Percentiles rank a stretch among this genome's conserved stretches.
Conservation (phyloP, 2,888 invertebrate genomes). For the Hoplodrina ambigua region DNA sequence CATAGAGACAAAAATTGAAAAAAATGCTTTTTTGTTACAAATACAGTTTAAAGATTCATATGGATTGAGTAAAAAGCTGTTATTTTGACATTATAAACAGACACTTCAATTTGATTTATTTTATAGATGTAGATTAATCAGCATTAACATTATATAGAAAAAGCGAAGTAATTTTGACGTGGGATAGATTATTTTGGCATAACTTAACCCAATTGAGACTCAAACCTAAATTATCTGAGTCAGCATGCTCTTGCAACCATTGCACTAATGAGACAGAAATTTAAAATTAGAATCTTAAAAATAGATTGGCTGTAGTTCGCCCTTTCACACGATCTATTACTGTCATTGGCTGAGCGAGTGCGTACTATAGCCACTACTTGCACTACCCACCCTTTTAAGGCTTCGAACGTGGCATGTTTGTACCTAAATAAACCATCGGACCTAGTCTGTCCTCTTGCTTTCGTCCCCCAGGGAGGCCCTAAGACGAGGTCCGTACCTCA, state of each 20-base stretch:
- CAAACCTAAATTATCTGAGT: neutral
- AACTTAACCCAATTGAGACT: neutral
- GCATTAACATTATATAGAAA: too few species aligned
- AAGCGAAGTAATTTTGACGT: too few species aligned
- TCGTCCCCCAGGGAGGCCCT: too few species aligned
- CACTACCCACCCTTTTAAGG: neutral
- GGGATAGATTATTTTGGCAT: neutral
- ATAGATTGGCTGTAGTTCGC: constrained; percentile 43
- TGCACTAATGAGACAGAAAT: constrained; percentile 26
- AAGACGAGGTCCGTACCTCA: too few species aligned
- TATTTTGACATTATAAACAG: too few species aligned
- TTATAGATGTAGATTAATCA: too few species aligned
- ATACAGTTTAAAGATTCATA: too few species aligned
- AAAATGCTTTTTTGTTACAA: too few species aligned
- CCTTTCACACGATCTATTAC: constrained; percentile 37
- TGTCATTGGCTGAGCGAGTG: constrained; percentile 41
- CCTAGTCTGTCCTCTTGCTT: too few species aligned
- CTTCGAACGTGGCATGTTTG: neutral
- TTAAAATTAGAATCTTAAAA: constrained; percentile 42
- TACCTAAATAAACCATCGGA: neutral
- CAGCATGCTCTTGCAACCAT: constrained; percentile 29
- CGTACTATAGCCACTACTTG: constrained; percentile 11
- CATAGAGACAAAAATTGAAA: too few species aligned
- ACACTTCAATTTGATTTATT: too few species aligned
- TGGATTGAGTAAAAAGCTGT: too few species aligned